phyloP scores from a whole-genome alignment of 2,797 vertebrate genomes.

The Cirrhinus mrigala region DNA sequence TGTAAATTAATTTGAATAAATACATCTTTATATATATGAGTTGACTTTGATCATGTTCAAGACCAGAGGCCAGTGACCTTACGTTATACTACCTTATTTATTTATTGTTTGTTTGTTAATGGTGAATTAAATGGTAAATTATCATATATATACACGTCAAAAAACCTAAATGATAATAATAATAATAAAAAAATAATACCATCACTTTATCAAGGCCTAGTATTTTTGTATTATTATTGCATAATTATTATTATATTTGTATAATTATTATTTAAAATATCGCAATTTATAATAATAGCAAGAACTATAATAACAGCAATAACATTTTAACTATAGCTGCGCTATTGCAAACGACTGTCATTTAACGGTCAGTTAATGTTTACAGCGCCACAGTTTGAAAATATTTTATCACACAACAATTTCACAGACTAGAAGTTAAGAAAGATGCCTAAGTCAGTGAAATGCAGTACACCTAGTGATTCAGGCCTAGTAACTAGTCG shows the following conservation, averaged over 20 bases:
- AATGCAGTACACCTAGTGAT: background rate
- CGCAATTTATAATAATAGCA: background rate
- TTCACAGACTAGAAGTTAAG: background rate
- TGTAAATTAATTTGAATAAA: constrained; percentile 38
- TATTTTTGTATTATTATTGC: too few species aligned
- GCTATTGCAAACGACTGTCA: background rate
- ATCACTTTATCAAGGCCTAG: background rate
- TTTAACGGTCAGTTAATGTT: background rate
- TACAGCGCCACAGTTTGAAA: too few species aligned
- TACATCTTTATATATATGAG: background rate
- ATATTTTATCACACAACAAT: background rate
- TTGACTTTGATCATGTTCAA: background rate
- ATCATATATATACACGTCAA: background rate
- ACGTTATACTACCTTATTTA: background rate
- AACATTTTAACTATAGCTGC: background rate
- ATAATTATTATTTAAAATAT: background rate
- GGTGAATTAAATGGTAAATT: background rate
- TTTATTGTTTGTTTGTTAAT: background rate
- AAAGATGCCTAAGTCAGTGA: background rate
- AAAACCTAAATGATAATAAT: background rate
- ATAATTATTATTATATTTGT: too few species aligned
- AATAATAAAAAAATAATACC: too few species aligned
- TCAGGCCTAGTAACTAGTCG: background rate
- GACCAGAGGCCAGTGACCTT: background rate
- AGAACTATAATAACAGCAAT: background rate